Conservation (phyloP, 2,113 vertebrate genomes). For the Tetrao urogallus region DNA sequence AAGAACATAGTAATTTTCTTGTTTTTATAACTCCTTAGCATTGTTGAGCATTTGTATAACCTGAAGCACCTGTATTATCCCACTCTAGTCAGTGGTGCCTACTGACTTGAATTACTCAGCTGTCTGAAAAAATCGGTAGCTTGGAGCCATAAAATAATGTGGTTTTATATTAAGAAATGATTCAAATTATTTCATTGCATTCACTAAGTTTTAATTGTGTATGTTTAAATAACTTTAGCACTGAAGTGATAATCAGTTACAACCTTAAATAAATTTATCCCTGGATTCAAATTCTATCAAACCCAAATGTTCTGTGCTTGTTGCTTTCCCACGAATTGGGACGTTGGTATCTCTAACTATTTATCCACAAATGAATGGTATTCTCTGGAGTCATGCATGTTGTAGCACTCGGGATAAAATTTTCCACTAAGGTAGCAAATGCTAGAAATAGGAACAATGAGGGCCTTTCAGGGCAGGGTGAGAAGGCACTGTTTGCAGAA, state of each 20-base stretch:
- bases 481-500: conserved; percentile 57
- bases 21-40: neutral
- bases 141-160: neutral
- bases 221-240: neutral
- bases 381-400: neutral
- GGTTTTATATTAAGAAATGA: neutral
- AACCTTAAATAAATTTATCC: neutral
- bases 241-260: neutral
- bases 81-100: neutral
- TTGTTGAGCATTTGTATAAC: neutral
- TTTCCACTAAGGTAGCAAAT: conserved; percentile 57
- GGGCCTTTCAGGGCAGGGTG: conserved; percentile 31
- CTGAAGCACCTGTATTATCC: neutral
- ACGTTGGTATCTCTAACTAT: neutral
- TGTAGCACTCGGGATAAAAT: conserved; percentile 19
- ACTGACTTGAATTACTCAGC: neutral
- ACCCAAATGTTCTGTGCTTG: neutral
- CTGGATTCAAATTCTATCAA: neutral
- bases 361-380: neutral
- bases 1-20: neutral
- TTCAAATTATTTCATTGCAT: neutral
- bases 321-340: conserved; percentile 1
- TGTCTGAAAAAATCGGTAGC: neutral
- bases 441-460: conserved; percentile 38
- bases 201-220: neutral